Conservation (phyloP, 2,888 invertebrate genomes). For the Oscheius myriophilus region DNA sequence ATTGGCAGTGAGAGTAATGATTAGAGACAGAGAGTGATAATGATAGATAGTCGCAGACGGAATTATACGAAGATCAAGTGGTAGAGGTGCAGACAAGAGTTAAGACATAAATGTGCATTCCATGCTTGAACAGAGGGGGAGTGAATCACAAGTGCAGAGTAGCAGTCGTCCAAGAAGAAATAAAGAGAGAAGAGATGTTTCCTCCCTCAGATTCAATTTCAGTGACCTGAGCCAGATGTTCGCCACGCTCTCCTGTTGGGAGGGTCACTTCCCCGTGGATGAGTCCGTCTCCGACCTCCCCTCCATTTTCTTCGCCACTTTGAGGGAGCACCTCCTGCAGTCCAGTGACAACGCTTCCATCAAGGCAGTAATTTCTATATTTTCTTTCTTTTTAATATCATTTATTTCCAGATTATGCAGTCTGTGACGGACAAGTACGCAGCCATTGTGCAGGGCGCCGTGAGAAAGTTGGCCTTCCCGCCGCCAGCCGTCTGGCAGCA, state of each 20-base stretch:
- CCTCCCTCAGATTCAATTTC: neutral
- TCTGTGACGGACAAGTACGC: constrained; percentile 36
- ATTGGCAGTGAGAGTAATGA: too few species aligned
- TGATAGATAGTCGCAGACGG: too few species aligned
- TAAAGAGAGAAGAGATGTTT: neutral
- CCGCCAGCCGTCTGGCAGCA: constrained; percentile 5
- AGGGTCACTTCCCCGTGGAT: constrained; percentile 42
- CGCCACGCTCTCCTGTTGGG: constrained; percentile 29
- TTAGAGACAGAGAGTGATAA: too few species aligned
- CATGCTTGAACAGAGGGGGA: too few species aligned
- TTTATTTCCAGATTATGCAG: constrained; percentile 27
- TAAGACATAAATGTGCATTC: too few species aligned
- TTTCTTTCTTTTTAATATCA: neutral
- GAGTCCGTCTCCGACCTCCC: constrained; percentile 58
- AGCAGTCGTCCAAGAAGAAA: too few species aligned
- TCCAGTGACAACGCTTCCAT: neutral
- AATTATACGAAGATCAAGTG: too few species aligned
- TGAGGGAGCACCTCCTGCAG: constrained; percentile 44
- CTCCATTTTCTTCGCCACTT: constrained; percentile 47
- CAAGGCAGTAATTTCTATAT: constrained; percentile 1
- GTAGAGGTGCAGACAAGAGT: too few species aligned
- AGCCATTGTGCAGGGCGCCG: constrained; percentile 32
- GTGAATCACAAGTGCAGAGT: too few species aligned
- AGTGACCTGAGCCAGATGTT: constrained; percentile 27
- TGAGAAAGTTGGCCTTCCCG: constrained; percentile 44